Evolutionary conservation across 2,113 vertebrate genomes (phyloP).

Genomic region (Colaptes auratus): DNA sequence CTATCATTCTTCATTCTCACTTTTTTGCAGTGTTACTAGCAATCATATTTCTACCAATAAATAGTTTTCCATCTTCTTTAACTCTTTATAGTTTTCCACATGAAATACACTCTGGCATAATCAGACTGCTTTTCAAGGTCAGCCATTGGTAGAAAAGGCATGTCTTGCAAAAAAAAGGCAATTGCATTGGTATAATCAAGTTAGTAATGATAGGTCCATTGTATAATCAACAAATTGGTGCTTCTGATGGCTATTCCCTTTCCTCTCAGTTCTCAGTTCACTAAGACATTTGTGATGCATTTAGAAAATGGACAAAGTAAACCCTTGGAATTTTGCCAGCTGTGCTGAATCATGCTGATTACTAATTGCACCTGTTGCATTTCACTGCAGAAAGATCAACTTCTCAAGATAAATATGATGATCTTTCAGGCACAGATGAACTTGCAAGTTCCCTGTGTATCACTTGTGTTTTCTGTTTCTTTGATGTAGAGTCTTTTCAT

Average conservation of each 20-base stretch:
- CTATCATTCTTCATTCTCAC: neutral
- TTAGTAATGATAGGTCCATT: neutral
- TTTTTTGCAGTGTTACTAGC: neutral
- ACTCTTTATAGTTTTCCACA: neutral
- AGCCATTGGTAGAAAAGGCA: neutral
- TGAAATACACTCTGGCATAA: slow-evolving; percentile 4
- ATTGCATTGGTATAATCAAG: neutral
- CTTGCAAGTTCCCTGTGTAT: neutral
- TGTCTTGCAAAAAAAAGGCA: neutral
- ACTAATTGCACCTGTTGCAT: neutral
- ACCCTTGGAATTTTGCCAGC: neutral
- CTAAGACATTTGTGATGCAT: neutral
- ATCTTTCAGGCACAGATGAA: neutral
- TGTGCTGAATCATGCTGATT: neutral
- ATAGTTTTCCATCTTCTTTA: neutral
- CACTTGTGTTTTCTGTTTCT: neutral
- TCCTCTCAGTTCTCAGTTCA: neutral
- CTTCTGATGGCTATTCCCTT: neutral
- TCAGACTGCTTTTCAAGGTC: neutral
- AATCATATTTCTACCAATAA: neutral
- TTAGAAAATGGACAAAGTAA: slow-evolving; percentile 20
- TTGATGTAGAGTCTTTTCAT: neutral
- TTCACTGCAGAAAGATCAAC: neutral
- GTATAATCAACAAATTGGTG: neutral
- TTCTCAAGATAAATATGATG: neutral